phyloP scores from a whole-genome alignment of 2,113 vertebrate genomes.

The Pollachius pollachius region DNA sequence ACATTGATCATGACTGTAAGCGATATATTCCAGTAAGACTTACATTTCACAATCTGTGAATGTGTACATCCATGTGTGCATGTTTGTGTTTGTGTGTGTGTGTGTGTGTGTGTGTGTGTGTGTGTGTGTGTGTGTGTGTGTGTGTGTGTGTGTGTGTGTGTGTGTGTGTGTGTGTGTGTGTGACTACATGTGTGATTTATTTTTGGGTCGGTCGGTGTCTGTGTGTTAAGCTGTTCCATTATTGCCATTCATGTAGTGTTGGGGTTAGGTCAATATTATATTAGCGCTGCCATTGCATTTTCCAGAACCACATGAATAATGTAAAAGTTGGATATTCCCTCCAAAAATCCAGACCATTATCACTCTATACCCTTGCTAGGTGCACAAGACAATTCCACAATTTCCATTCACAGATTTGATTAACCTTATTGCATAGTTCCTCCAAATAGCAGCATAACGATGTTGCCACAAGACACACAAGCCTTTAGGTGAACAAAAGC shows the following conservation, averaged over 20 bases:
- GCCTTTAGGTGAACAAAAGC: conserved; percentile 53
- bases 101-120: conserved; percentile 17
- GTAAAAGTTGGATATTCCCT: conserved; percentile 66
- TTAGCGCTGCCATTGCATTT: conserved; percentile 71
- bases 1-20: conserved; percentile 65
- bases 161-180: conserved; percentile 20
- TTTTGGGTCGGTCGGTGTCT: conserved; percentile 25
- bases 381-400: conserved; percentile 45
- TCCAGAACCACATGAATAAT: conserved; percentile 70
- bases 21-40: conserved; percentile 60
- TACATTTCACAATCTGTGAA: conserved; percentile 25
- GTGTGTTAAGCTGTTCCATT: conserved; percentile 42
- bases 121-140: conserved; percentile 16
- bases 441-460: conserved; percentile 56
- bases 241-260: conserved; percentile 65
- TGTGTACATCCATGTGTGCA: conserved; percentile 7
- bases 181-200: conserved; percentile 10
- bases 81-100: conserved; percentile 16
- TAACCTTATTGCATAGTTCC: conserved; percentile 55
- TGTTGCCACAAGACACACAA: conserved; percentile 61
- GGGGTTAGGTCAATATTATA: conserved; percentile 73
- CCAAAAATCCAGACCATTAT: conserved; percentile 66
- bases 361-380: conserved; percentile 57
- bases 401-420: conserved; percentile 60
- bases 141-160: conserved; percentile 18